These are phyloP conservation scores for Acronicta aceris DNA, from an alignment of 2,888 invertebrate species.

Conservation along the genomic window DNA sequence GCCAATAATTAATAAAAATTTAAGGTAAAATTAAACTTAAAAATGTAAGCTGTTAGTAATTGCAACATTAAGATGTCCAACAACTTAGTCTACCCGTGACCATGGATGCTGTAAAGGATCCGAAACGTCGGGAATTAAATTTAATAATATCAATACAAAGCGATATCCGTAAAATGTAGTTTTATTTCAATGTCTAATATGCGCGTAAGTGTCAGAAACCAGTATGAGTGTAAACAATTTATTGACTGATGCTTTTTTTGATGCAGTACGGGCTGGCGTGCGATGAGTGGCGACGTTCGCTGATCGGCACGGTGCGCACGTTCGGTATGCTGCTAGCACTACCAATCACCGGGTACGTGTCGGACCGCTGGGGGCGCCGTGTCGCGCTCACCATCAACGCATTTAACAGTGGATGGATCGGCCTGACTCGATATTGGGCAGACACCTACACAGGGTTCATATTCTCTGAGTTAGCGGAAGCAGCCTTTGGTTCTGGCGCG, in stretches of 20 bases:
- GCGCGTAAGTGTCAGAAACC: no score
- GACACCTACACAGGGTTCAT: constrained; percentile 91
- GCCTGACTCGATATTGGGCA: constrained; percentile 89
- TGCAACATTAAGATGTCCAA: no score
- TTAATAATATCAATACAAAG: no score
- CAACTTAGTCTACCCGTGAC: no score
- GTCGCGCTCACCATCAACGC: constrained; percentile 88
- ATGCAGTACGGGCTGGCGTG: constrained; percentile 90
- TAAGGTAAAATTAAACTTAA: no score
- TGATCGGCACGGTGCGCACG: constrained; percentile 92
- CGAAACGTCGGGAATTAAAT: no score
- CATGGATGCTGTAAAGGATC: no score
- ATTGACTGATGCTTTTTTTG: constrained; percentile 11
- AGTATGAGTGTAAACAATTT: not conserved
- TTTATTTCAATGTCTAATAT: no score
- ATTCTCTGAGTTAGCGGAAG: constrained; percentile 91
- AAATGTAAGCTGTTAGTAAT: no score
- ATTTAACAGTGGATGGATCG: constrained; percentile 90
- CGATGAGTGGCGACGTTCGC: constrained; percentile 91
- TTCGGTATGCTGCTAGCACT: constrained; percentile 91
- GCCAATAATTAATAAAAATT: no score
- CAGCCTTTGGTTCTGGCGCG: constrained; percentile 90
- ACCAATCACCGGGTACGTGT: constrained; percentile 91
- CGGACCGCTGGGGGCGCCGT: constrained; percentile 92
- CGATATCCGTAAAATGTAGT: no score